These are phyloP conservation scores for Agrilus mali DNA, from an alignment of 2,888 invertebrate species.

Conservation along the genomic window DNA sequence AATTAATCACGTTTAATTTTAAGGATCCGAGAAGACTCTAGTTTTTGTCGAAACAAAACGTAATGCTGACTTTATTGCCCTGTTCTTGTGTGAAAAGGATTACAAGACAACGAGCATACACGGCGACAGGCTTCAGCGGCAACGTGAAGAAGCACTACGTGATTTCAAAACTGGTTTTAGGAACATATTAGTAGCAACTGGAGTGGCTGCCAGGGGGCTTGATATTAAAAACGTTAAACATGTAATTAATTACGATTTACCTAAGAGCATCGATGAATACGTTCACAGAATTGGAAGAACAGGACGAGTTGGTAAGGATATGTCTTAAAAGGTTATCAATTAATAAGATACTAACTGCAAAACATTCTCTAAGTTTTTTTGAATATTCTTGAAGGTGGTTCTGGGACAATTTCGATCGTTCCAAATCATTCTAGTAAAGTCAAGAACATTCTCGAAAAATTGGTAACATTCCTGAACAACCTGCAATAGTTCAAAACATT, in stretches of 20 bases:
- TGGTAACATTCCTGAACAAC: no score
- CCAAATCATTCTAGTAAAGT: no score
- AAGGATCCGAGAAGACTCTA: conserved; percentile 41
- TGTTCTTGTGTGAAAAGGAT: conserved; percentile 64
- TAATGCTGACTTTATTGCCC: conserved; percentile 81
- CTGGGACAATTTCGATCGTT: no score
- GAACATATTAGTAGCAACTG: conserved; percentile 83
- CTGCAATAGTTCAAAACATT: no score
- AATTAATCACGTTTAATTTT: conserved; percentile 1
- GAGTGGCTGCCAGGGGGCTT: conserved; percentile 86
- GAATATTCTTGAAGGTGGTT: no score
- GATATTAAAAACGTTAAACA: conserved; percentile 80
- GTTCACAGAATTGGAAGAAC: conserved; percentile 93
- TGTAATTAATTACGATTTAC: conserved; percentile 88
- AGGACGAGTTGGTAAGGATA: conserved; percentile 65
- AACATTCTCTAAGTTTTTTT: neutral
- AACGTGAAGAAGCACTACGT: conserved; percentile 57
- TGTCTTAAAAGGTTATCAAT: neutral
- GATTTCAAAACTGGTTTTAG: conserved; percentile 72
- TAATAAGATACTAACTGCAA: neutral
- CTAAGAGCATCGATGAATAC: conserved; percentile 82
- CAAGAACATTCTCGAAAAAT: no score
- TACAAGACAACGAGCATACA: conserved; percentile 62
- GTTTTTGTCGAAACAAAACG: conserved; percentile 89
- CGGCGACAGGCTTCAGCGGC: conserved; percentile 57